A percentile compares a stretch with the other conserved stretches of the same genome.
Conservation (phyloP, 2,113 vertebrate genomes). For the Perccottus glenii region DNA sequence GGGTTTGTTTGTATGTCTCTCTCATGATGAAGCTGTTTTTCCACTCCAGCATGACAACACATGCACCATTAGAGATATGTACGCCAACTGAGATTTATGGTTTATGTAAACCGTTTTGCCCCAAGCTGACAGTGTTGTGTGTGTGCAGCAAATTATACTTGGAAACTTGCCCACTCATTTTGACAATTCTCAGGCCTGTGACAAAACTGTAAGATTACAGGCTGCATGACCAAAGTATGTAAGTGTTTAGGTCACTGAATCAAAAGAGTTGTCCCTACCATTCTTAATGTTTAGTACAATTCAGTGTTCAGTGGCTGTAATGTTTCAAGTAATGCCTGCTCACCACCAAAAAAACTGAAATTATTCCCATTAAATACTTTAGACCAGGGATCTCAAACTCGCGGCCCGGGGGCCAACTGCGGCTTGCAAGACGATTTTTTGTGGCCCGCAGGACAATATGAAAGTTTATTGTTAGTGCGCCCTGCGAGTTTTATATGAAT, state of each 20-base stretch:
- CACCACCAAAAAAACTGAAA: background rate
- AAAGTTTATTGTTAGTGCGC: too few relatives aligned
- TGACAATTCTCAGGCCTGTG: conserved; percentile 16
- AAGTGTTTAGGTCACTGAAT: background rate
- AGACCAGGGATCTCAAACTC: too few relatives aligned
- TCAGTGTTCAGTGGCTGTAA: background rate
- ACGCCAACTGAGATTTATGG: conserved; percentile 47
- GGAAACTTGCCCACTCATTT: conserved; percentile 20
- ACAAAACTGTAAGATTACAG: conserved; percentile 11
- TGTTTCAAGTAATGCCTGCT: background rate
- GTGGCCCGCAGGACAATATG: too few relatives aligned
- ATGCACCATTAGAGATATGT: conserved; percentile 29
- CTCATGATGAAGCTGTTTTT: conserved; percentile 41
- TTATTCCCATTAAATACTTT: too few relatives aligned
- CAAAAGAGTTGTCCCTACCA: background rate
- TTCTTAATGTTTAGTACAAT: background rate
- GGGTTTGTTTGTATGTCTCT: background rate
- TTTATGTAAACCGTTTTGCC: conserved; percentile 59
- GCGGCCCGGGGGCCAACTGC: too few relatives aligned
- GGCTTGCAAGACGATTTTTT: too few relatives aligned
- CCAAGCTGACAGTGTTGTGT: conserved; percentile 26
- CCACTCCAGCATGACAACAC: conserved; percentile 48
- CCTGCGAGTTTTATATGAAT: too few relatives aligned
- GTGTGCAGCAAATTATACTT: conserved; percentile 29
- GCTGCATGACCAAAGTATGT: background rate